Conservation (phyloP, 2,113 vertebrate genomes). For the Sterna hirundo region DNA sequence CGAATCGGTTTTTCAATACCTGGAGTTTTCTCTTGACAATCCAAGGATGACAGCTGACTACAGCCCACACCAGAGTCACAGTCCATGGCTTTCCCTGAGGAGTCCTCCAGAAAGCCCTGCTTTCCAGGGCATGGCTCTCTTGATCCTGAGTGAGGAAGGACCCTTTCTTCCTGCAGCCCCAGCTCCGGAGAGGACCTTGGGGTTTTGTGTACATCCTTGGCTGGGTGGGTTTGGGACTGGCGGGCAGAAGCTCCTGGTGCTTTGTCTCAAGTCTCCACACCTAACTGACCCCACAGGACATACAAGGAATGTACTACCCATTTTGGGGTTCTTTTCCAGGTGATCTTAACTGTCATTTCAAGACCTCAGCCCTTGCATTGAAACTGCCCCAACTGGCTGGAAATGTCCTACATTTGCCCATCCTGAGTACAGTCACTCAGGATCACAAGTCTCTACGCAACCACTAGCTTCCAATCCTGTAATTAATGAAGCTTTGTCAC, state of each 20-base stretch:
- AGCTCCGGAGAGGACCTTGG: not conserved
- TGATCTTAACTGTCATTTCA: not conserved
- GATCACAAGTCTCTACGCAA: not conserved
- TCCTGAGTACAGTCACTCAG: not conserved
- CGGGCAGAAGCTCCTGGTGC: not conserved
- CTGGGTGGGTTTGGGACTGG: not conserved
- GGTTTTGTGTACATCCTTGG: not conserved
- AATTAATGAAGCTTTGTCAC: not conserved
- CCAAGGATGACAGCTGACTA: not conserved
- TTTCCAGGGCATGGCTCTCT: not conserved
- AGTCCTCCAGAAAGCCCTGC: not conserved
- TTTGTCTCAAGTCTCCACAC: not conserved
- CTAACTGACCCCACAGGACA: not conserved
- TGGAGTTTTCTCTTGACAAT: not conserved
- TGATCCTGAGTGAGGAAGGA: not conserved
- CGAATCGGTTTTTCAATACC: not conserved
- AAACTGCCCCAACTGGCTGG: not conserved
- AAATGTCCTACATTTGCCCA: not conserved
- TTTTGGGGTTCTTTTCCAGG: not conserved
- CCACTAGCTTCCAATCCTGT: not conserved
- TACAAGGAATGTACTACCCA: not conserved
- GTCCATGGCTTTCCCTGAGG: not conserved
- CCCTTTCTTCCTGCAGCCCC: not conserved
- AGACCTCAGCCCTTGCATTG: not conserved
- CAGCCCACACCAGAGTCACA: fast-evolving